phyloP scores from a whole-genome alignment of 2,888 invertebrate genomes.

The Eupithecia inturbata region DNA sequence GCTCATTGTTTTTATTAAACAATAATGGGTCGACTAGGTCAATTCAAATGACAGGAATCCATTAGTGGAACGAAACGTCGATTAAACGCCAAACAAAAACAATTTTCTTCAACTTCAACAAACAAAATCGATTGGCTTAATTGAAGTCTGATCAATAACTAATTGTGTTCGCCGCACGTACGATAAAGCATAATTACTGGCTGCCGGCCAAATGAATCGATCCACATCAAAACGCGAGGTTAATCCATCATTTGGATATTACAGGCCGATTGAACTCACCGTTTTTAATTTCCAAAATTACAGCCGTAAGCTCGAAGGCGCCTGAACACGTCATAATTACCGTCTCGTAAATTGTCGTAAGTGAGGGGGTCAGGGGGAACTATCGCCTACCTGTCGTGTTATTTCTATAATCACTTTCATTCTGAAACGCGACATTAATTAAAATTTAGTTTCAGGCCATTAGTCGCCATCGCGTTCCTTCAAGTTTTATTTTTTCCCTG shows the following conservation, averaged over 20 bases:
- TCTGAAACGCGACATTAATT: slow-evolving; percentile 84
- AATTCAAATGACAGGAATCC: slow-evolving; percentile 74
- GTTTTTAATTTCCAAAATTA: slow-evolving; percentile 84
- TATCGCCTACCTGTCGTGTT: slow-evolving; percentile 76
- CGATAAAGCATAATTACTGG: slow-evolving; percentile 83
- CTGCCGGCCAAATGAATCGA: slow-evolving; percentile 83
- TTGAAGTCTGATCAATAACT: slow-evolving; percentile 83
- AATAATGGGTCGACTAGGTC: slow-evolving; percentile 61
- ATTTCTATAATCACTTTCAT: slow-evolving; percentile 83
- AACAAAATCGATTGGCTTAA: slow-evolving; percentile 83
- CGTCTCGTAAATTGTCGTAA: slow-evolving; percentile 78
- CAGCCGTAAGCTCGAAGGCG: slow-evolving; percentile 70
- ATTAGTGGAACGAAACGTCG: slow-evolving; percentile 77
- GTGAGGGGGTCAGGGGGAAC: slow-evolving; percentile 61
- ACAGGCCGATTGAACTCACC: slow-evolving; percentile 80
- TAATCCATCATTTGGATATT: slow-evolving; percentile 84
- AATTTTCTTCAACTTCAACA: slow-evolving; percentile 84
- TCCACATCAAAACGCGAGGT: slow-evolving; percentile 81
- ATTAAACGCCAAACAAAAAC: slow-evolving; percentile 81
- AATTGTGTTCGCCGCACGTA: slow-evolving; percentile 83
- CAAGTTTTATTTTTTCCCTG: slow-evolving; percentile 78
- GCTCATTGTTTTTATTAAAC: slow-evolving; percentile 69
- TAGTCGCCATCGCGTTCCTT: slow-evolving; percentile 82
- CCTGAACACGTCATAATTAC: slow-evolving; percentile 80
- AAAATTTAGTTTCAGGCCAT: slow-evolving; percentile 85